Evolutionary conservation across 2,113 vertebrate genomes (phyloP).

Genomic region (Pterophyllum scalare): DNA sequence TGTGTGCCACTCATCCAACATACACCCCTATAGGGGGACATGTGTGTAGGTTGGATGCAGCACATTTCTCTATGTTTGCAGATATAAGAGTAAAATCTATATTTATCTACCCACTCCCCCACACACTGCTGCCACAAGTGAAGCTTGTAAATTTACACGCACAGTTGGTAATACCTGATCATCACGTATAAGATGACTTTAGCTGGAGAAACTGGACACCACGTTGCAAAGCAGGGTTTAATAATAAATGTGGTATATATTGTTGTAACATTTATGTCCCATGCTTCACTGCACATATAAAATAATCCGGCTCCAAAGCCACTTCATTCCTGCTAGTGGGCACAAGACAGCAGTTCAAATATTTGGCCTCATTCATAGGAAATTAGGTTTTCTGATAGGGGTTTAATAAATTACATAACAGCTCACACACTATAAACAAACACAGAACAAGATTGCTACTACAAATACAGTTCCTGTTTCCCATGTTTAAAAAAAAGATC

Average conservation of each 20-base stretch:
- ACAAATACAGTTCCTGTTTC: background rate
- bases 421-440: slow-evolving; percentile 1
- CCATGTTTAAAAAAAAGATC: background rate
- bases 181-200: slow-evolving; percentile 45
- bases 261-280: slow-evolving; percentile 44
- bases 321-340: background rate
- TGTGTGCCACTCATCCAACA: background rate
- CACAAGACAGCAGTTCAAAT: slow-evolving; percentile 13
- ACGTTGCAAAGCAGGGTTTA: slow-evolving; percentile 9
- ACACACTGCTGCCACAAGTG: slow-evolving; percentile 6
- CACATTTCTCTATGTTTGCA: background rate
- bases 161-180: background rate
- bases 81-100: background rate
- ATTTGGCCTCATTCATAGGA: background rate
- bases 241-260: slow-evolving; percentile 38
- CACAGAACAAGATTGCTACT: background rate
- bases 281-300: slow-evolving; percentile 17
- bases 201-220: slow-evolving; percentile 49
- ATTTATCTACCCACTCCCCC: background rate
- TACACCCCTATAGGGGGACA: background rate
- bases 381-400: slow-evolving; percentile 17
- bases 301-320: background rate
- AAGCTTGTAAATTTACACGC: slow-evolving; percentile 10
- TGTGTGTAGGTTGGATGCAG: background rate
- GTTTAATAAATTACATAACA: slow-evolving; percentile 12